A percentile compares a stretch with the other conserved stretches of the same genome.
Conservation (phyloP, 2,888 invertebrate species). For the Spodoptera littoralis region DNA sequence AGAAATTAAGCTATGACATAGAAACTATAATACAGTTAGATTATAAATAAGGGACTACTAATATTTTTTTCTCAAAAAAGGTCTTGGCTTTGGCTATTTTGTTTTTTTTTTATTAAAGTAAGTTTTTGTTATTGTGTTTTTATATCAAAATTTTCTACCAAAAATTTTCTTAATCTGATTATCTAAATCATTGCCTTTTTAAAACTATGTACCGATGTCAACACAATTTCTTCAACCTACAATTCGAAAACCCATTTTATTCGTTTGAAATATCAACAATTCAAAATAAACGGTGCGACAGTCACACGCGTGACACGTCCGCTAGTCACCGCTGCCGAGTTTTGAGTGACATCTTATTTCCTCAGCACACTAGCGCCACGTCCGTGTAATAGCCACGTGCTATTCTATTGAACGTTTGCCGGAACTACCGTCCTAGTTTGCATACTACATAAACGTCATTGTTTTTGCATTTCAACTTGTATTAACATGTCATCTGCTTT, state of each 20-base stretch:
- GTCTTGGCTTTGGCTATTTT: too few relatives aligned
- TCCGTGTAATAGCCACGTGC: constrained; percentile 51
- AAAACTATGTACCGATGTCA: not conserved
- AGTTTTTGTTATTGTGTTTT: too few relatives aligned
- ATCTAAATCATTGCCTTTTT: not conserved
- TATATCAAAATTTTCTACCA: too few relatives aligned
- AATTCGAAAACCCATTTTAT: constrained; percentile 19
- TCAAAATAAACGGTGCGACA: constrained; percentile 42
- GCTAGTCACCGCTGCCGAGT: constrained; percentile 65
- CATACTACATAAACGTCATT: constrained; percentile 54
- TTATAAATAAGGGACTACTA: too few relatives aligned
- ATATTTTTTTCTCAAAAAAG: too few relatives aligned
- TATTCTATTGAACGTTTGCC: constrained; percentile 63
- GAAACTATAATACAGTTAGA: too few relatives aligned
- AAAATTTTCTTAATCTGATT: too few relatives aligned
- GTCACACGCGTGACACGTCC: constrained; percentile 67
- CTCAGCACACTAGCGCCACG: constrained; percentile 67
- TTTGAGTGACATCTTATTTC: constrained; percentile 84
- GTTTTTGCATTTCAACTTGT: constrained; percentile 43
- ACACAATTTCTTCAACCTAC: not conserved
- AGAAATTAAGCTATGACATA: too few relatives aligned
- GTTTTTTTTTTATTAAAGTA: too few relatives aligned
- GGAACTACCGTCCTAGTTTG: constrained; percentile 70
- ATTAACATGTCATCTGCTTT: constrained; percentile 32
- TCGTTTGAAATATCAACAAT: constrained; percentile 50